phyloP scores from a whole-genome alignment of 2,888 invertebrate genomes.

The Hirtodrosophila cameraria region DNA sequence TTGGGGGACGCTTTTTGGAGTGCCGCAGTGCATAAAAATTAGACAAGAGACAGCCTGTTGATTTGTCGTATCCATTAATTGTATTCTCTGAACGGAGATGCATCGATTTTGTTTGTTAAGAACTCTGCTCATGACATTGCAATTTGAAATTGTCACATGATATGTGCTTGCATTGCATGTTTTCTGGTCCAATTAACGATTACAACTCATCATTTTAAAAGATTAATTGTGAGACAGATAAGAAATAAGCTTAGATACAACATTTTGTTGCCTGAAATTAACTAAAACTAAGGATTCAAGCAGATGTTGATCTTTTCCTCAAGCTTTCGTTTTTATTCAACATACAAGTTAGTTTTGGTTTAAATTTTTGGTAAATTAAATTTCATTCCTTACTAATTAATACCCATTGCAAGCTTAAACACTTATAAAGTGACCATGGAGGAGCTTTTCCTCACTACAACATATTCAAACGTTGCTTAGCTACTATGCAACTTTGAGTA shows the following conservation, averaged over 20 bases:
- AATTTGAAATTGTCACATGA: neutral
- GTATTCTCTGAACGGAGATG: constrained; percentile 5
- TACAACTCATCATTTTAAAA: neutral
- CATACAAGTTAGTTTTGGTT: no score
- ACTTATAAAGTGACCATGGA: no score
- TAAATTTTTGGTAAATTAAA: no score
- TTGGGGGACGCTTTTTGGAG: constrained; percentile 11
- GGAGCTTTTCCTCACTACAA: no score
- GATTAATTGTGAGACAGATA: constrained; percentile 3
- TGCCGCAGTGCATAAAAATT: neutral
- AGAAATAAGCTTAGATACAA: neutral
- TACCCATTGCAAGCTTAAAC: no score
- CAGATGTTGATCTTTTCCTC: no score
- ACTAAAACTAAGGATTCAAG: no score
- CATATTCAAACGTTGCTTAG: no score
- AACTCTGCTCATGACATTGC: neutral
- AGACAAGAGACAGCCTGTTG: constrained; percentile 4
- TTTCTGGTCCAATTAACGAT: neutral
- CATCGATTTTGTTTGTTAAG: neutral
- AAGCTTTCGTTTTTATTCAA: no score
- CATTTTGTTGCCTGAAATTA: no score
- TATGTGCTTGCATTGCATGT: neutral
- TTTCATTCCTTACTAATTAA: no score
- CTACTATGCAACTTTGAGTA: no score
- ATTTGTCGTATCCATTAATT: constrained; percentile 1